A percentile compares a stretch with the other conserved stretches of the same genome.
Evolutionary conservation across 2,888 invertebrate genomes (phyloP).

Genomic region (Ashinkailepas kermadecensis): DNA sequence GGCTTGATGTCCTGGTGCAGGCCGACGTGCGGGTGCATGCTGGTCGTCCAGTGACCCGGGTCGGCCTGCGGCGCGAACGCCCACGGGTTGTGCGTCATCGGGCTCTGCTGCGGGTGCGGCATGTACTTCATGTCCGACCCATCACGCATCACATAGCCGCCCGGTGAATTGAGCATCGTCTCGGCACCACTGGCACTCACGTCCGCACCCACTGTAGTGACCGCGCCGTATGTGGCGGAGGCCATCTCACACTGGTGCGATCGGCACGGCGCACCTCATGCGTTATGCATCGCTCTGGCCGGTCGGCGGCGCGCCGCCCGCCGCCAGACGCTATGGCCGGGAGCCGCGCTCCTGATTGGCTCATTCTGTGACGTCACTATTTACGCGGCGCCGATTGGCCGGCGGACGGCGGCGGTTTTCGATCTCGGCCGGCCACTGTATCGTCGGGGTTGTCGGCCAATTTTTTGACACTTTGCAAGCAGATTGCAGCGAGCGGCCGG

Average conservation of each 20-base stretch:
- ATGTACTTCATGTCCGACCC: constrained; percentile 85
- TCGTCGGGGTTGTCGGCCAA: constrained; percentile 21
- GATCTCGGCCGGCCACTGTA: constrained; percentile 12
- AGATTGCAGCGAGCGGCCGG: not conserved
- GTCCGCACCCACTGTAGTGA: not conserved
- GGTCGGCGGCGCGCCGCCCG: not conserved
- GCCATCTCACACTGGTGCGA: not conserved
- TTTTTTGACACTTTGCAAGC: constrained; percentile 23
- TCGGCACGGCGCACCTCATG: constrained; percentile 6
- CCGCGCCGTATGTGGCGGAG: constrained; percentile 14
- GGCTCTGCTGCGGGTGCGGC: constrained; percentile 69
- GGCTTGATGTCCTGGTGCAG: constrained; percentile 47
- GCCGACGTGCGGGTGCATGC: constrained; percentile 54
- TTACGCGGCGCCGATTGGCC: not conserved
- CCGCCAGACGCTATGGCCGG: constrained; percentile 12
- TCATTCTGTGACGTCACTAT: not conserved
- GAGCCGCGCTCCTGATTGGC: constrained; percentile 8
- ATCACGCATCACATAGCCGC: constrained; percentile 34
- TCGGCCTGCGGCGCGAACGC: constrained; percentile 52
- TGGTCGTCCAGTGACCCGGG: constrained; percentile 55
- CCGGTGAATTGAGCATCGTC: constrained; percentile 34
- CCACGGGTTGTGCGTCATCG: constrained; percentile 74
- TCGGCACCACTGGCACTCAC: constrained; percentile 20
- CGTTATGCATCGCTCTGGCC: constrained; percentile 16
- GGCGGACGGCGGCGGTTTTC: constrained; percentile 9